Evolutionary conservation across 2,113 vertebrate genomes (phyloP).

Genomic region (Dicerorhinus sumatrensis): DNA sequence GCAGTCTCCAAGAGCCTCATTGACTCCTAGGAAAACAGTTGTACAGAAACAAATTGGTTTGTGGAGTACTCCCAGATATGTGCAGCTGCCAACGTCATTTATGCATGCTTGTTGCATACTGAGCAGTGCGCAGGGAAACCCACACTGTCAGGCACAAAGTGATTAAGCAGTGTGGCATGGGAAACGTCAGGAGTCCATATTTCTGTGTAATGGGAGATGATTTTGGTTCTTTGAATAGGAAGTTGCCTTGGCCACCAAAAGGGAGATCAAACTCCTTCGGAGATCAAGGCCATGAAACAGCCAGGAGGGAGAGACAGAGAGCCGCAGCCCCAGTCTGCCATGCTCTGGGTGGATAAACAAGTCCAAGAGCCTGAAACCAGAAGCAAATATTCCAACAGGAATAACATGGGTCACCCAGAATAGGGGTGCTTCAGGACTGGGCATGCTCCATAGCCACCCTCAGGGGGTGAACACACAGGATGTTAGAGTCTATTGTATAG

Average conservation of each 20-base stretch:
- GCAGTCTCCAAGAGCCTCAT: neutral
- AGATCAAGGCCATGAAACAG: neutral
- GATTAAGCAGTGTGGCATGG: neutral
- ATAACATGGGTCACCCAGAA: too few relatives aligned
- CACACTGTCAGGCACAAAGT: neutral
- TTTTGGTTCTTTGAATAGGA: neutral
- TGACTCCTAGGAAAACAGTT: neutral
- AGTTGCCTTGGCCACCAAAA: neutral
- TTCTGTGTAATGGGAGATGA: neutral
- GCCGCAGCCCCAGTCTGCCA: neutral
- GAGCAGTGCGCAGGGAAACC: neutral
- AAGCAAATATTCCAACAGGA: neutral
- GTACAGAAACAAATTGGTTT: neutral
- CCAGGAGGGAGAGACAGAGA: neutral
- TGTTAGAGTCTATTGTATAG: neutral
- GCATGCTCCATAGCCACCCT: rapidly evolving
- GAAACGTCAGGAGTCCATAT: neutral
- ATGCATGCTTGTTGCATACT: rapidly evolving
- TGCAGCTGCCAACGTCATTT: neutral
- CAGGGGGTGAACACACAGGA: too few relatives aligned
- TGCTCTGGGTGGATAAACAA: neutral
- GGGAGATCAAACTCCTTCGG: neutral
- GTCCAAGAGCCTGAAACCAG: neutral
- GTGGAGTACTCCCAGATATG: neutral
- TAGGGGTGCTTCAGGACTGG: neutral